A percentile compares a stretch with the other conserved stretches of the same genome.
These are phyloP conservation scores for Drosophila murphyi DNA, from an alignment of 1,140 invertebrate genomes.

Conservation along the genomic window DNA sequence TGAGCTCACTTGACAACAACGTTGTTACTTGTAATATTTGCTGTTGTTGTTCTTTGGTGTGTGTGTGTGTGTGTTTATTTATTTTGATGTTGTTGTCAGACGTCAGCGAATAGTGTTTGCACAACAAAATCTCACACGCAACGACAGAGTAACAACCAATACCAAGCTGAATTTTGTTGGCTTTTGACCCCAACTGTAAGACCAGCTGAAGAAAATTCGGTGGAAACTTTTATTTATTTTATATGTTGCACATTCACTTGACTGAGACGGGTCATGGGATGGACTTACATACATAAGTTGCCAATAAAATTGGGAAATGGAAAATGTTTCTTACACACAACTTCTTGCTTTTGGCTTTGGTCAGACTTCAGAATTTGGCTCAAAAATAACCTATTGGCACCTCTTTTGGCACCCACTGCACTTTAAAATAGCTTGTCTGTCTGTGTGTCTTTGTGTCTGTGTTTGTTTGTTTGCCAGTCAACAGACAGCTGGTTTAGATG, in stretches of 20 bases:
- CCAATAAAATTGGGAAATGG: slow-evolving; percentile 80
- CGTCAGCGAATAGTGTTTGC: slow-evolving; percentile 80
- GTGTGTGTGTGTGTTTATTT: slow-evolving; percentile 1
- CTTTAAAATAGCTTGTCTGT: slow-evolving; percentile 5
- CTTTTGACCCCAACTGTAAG: slow-evolving; percentile 37
- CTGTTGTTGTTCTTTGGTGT: slow-evolving; percentile 8
- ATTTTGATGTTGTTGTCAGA: slow-evolving; percentile 50
- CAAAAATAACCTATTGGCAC: slow-evolving; percentile 14
- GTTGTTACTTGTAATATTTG: background rate
- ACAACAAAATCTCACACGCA: slow-evolving; percentile 81
- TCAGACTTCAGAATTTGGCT: slow-evolving; percentile 59
- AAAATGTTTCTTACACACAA: slow-evolving; percentile 77
- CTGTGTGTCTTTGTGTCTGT: slow-evolving; percentile 8
- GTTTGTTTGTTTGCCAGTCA: slow-evolving; percentile 53
- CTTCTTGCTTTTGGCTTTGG: slow-evolving; percentile 49
- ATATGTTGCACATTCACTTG: slow-evolving; percentile 43
- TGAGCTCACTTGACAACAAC: too few relatives aligned
- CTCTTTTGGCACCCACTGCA: slow-evolving; percentile 11
- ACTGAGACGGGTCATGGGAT: background rate
- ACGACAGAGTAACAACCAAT: slow-evolving; percentile 53
- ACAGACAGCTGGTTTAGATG: slow-evolving; percentile 47
- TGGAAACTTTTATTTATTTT: slow-evolving; percentile 73
- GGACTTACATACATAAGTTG: slow-evolving; percentile 52
- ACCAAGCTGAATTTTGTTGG: slow-evolving; percentile 44
- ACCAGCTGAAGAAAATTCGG: slow-evolving; percentile 44